A percentile compares a stretch with the other conserved stretches of the same genome.
These are phyloP conservation scores for Xylota sylvarum DNA, from an alignment of 2,888 invertebrate species.

Conservation along the genomic window DNA sequence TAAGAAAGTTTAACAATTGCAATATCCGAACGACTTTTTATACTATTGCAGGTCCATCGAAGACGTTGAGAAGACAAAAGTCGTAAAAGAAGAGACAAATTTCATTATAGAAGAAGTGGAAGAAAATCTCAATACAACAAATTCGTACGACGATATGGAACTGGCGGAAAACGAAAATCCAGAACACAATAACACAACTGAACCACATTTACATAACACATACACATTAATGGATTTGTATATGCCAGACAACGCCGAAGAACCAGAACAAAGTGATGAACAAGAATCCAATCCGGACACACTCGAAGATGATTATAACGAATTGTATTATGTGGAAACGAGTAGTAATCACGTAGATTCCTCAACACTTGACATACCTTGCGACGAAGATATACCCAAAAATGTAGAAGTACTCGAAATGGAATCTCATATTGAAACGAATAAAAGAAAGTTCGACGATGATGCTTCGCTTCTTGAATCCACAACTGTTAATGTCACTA, in stretches of 20 bases:
- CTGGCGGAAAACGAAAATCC: neutral
- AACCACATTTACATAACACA: neutral
- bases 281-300: neutral
- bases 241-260: neutral
- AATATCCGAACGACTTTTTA: no score
- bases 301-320: neutral
- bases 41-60: no score
- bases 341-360: slow-evolving; percentile 31
- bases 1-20: no score
- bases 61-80: no score
- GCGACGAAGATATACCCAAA: neutral
- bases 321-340: slow-evolving; percentile 23
- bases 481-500: neutral
- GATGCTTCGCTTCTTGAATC: neutral
- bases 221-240: slow-evolving; percentile 25
- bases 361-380: slow-evolving; percentile 17
- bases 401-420: neutral
- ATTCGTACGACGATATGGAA: slow-evolving; percentile 5
- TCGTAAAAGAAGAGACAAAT: neutral
- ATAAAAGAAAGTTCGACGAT: slow-evolving; percentile 5
- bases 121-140: neutral
- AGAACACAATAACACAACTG: neutral
- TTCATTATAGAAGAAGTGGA: slow-evolving; percentile 19
- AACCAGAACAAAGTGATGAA: neutral
- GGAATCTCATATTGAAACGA: neutral